These are phyloP conservation scores for Oreochromis mossambicus DNA, from an alignment of 2,797 vertebrate genomes.

Conservation along the genomic window DNA sequence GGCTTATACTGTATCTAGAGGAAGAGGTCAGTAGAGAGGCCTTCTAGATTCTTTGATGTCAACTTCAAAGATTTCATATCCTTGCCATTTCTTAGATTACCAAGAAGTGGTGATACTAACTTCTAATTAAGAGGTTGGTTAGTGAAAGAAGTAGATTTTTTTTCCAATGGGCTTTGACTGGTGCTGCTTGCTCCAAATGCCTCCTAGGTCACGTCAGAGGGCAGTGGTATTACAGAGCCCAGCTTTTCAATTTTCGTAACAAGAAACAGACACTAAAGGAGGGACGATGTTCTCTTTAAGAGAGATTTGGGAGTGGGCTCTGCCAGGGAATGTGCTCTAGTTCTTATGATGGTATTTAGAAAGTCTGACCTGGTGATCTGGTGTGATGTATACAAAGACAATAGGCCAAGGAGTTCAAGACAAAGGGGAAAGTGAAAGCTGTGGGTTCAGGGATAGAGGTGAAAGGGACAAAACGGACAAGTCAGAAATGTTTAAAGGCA, in stretches of 20 bases:
- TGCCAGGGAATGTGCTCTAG: background rate
- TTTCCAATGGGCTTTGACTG: background rate
- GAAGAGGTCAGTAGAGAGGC: background rate
- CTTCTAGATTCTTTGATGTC: background rate
- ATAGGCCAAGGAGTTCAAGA: background rate
- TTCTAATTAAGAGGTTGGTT: background rate
- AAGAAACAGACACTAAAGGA: conserved; percentile 64
- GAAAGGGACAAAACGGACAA: conserved; percentile 7
- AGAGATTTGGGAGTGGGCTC: background rate
- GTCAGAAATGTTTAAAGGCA: background rate
- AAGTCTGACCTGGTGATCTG: conserved; percentile 3
- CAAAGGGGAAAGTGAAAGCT: background rate
- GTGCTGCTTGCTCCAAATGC: conserved; percentile 16
- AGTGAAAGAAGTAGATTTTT: background rate
- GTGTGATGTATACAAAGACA: conserved; percentile 17
- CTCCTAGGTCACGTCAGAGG: conserved; percentile 18
- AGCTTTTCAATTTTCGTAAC: conserved; percentile 55
- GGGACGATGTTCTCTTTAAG: background rate
- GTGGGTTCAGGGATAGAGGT: background rate
- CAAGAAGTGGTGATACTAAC: background rate
- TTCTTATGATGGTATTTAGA: background rate
- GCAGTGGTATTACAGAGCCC: conserved; percentile 54
- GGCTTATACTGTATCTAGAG: background rate
- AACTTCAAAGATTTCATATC: background rate
- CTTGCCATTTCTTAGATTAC: background rate